These are phyloP conservation scores for Macropodus opercularis DNA, from an alignment of 2,797 vertebrate genomes.

Conservation along the genomic window DNA sequence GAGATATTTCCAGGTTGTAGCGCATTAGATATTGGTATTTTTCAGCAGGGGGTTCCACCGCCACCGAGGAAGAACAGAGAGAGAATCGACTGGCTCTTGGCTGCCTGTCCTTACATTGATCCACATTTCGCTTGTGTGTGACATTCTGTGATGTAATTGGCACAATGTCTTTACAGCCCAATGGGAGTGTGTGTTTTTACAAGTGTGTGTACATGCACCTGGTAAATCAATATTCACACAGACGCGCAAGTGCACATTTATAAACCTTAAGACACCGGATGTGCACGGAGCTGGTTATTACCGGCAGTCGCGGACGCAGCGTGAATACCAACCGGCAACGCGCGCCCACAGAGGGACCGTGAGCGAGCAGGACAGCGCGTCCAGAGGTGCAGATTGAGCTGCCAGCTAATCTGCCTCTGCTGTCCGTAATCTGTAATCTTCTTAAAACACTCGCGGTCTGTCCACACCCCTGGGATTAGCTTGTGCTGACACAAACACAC, in stretches of 20 bases:
- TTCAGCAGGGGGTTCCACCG: constrained; percentile 19
- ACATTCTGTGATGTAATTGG: constrained; percentile 67
- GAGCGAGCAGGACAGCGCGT: constrained; percentile 33
- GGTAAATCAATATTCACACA: constrained; percentile 38
- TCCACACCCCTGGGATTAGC: constrained; percentile 60
- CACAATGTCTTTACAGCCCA: constrained; percentile 49
- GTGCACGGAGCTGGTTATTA: constrained; percentile 22
- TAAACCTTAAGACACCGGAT: constrained; percentile 9
- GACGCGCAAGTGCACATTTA: constrained; percentile 12
- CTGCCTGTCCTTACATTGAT: constrained; percentile 67
- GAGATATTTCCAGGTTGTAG: constrained; percentile 30
- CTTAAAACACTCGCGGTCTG: constrained; percentile 76
- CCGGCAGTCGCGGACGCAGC: constrained; percentile 20
- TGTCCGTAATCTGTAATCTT: constrained; percentile 73
- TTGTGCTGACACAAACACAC: constrained; percentile 44
- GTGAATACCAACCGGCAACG: constrained; percentile 21
- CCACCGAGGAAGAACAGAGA: constrained; percentile 21
- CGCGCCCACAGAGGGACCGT: neutral
- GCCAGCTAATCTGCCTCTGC: constrained; percentile 71
- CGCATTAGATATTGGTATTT: constrained; percentile 46
- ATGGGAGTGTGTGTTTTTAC: constrained; percentile 23
- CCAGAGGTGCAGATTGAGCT: constrained; percentile 57
- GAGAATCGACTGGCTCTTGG: constrained; percentile 64
- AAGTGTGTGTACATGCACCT: constrained; percentile 21
- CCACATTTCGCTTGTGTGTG: constrained; percentile 37